Percentiles rank a stretch among this genome's conserved stretches.
These are phyloP conservation scores for Callyntrura sp. DNA, from an alignment of 2,888 invertebrate genomes.

Conservation along the genomic window DNA sequence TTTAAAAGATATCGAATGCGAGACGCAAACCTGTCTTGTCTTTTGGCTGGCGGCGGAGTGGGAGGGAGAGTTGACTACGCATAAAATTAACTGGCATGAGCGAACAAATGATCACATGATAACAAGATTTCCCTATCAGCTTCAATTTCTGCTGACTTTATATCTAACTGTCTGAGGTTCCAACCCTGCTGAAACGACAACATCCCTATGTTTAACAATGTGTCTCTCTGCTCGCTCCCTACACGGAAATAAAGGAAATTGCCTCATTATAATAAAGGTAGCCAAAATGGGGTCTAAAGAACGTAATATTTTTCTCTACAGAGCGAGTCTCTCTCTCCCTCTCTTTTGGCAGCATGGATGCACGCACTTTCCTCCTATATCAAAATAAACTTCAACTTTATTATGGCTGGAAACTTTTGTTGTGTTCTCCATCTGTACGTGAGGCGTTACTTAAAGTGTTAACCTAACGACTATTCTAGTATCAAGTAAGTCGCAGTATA, in stretches of 20 bases:
- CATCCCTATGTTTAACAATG: neutral
- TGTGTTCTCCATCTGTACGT: constrained; percentile 15
- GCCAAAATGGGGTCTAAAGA: constrained; percentile 34
- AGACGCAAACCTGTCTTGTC: too few relatives aligned
- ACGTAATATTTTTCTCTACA: constrained; percentile 8
- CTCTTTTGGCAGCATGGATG: neutral
- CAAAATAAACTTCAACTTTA: constrained; percentile 22
- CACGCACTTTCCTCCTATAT: constrained; percentile 22
- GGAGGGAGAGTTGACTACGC: neutral
- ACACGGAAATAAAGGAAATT: constrained; percentile 56
- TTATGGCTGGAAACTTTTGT: neutral
- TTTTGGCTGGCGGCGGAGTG: too few relatives aligned
- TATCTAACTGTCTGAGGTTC: too few relatives aligned
- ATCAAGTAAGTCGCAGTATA: neutral
- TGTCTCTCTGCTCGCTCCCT: neutral
- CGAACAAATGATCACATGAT: neutral
- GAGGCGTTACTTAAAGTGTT: too few relatives aligned
- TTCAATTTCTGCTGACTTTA: constrained; percentile 1
- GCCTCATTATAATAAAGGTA: constrained; percentile 56
- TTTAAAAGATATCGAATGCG: neutral
- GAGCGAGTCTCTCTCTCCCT: neutral
- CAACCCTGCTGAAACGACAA: too few relatives aligned
- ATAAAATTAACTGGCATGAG: constrained; percentile 17
- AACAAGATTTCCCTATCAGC: neutral
- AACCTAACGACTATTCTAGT: too few relatives aligned